Percentiles rank a stretch among this genome's conserved stretches.
Evolutionary conservation across 2,113 vertebrate genomes (phyloP).

Genomic region (Morone saxatilis): DNA sequence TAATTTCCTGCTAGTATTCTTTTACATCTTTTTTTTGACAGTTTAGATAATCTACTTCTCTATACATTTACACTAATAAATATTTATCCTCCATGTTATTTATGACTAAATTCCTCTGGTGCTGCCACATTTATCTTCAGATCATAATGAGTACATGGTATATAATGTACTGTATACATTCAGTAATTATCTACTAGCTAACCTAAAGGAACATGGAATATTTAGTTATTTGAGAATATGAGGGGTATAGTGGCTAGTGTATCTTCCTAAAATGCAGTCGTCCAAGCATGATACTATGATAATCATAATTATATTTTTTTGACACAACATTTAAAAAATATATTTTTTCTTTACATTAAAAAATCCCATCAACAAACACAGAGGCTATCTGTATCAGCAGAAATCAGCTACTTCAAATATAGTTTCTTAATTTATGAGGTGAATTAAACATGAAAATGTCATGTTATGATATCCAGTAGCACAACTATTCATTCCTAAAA

Average conservation of each 20-base stretch:
- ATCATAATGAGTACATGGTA: slow-evolving; percentile 2
- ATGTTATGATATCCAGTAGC: not conserved
- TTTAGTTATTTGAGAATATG: not conserved
- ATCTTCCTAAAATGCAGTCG: not conserved
- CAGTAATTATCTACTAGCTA: not conserved
- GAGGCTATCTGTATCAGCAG: not conserved
- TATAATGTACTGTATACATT: not conserved
- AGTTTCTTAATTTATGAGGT: not conserved
- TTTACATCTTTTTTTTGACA: not conserved
- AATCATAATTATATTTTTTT: not conserved
- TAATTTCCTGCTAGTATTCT: not conserved
- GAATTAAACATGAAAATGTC: not conserved
- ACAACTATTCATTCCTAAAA: not conserved
- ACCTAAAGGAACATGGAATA: not conserved
- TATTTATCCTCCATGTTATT: not conserved
- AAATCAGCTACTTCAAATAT: not conserved
- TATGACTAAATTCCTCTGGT: not conserved
- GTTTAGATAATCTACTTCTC: not conserved
- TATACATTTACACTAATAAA: not conserved
- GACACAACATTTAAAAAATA: not conserved
- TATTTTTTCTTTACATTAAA: not conserved
- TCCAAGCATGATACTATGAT: not conserved
- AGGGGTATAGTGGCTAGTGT: no score
- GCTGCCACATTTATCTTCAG: not conserved
- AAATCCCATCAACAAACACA: not conserved